Evolutionary conservation across 2,888 invertebrate genomes (phyloP).

Genomic region (Eulithis prunata): DNA sequence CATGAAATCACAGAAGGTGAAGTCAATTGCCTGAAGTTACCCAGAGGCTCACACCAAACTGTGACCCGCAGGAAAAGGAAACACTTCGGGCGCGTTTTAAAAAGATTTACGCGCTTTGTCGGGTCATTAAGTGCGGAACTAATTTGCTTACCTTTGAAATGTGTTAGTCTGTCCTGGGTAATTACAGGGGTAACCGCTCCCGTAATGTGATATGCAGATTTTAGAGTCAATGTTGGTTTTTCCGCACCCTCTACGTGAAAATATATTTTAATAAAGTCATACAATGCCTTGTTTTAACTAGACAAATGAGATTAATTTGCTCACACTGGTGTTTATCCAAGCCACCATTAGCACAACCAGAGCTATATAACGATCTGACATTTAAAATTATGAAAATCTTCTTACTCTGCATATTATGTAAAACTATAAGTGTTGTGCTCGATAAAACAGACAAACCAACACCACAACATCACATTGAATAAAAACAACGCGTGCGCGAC

Average conservation of each 20-base stretch:
- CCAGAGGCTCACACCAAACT: conserved; percentile 44
- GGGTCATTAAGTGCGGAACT: conserved; percentile 84
- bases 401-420: no score
- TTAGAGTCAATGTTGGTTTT: conserved; percentile 59
- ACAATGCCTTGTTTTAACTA: background rate
- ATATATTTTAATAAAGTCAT: conserved; percentile 33
- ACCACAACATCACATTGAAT: no score
- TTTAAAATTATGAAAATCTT: no score
- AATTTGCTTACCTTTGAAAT: conserved; percentile 85
- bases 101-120: conserved; percentile 84
- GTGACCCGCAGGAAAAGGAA: conserved; percentile 66
- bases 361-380: no score
- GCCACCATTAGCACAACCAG: no score
- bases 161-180: conserved; percentile 80
- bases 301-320: background rate
- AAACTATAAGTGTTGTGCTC: no score
- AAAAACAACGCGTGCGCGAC: background rate
- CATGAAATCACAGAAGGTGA: no score
- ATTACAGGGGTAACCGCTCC: conserved; percentile 74
- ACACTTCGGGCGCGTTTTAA: conserved; percentile 79
- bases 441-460: no score
- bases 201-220: conserved; percentile 80
- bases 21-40: conserved; percentile 9
- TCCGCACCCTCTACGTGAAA: conserved; percentile 41
- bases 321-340: no score